Conservation (phyloP, 2,113 vertebrate genomes). For the Alethe castanea region DNA sequence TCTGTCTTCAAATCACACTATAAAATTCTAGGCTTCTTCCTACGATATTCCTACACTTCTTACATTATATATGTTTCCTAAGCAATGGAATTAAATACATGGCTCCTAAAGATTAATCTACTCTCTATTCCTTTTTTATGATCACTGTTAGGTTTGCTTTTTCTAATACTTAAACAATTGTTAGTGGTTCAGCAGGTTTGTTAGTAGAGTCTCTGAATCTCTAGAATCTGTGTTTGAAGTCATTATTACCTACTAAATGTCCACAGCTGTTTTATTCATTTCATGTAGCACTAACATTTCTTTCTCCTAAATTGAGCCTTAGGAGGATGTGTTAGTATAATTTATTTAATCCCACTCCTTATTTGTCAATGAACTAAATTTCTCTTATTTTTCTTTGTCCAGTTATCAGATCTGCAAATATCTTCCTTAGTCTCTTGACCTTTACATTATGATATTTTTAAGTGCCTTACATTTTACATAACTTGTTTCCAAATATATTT, state of each 20-base stretch:
- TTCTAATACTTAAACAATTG: not conserved
- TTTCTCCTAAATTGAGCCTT: not conserved
- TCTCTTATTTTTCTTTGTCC: not conserved
- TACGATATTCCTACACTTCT: not conserved
- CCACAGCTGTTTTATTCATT: not conserved
- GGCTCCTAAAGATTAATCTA: not conserved
- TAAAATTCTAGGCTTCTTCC: not conserved
- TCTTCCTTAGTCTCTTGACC: not conserved
- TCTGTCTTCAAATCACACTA: not conserved
- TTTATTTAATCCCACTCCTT: not conserved
- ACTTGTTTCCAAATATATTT: not conserved
- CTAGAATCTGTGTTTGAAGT: not conserved
- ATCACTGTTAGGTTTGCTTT: not conserved
- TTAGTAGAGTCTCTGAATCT: not conserved
- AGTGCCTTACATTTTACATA: not conserved
- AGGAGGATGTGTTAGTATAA: rapidly evolving
- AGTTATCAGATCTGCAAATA: not conserved
- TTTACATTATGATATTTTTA: not conserved
- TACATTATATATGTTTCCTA: not conserved
- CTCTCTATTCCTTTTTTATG: not conserved
- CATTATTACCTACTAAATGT: not conserved
- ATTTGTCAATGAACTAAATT: not conserved
- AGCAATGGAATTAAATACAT: not conserved
- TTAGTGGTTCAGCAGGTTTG: not conserved
- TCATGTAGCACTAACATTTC: not conserved